phyloP scores from a whole-genome alignment of 2,797 vertebrate genomes.

The Tokudaia muenninki region DNA sequence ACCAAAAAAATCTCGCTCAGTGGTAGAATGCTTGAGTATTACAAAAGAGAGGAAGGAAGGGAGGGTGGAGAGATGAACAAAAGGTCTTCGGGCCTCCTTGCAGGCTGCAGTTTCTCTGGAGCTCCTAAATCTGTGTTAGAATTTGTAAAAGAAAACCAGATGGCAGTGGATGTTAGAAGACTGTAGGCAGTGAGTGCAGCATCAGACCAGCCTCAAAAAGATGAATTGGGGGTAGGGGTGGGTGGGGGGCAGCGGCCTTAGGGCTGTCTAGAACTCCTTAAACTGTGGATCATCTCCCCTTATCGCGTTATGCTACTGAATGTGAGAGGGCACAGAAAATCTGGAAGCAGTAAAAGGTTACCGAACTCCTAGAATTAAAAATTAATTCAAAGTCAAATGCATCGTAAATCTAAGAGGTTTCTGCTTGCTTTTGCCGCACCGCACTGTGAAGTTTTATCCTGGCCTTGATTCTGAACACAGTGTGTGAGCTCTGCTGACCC shows the following conservation, averaged over 20 bases:
- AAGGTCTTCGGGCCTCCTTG: neutral
- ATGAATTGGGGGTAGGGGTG: neutral
- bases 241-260: neutral
- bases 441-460: neutral
- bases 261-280: neutral
- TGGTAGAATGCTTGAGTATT: neutral
- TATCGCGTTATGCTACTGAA: neutral
- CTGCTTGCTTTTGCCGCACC: accelerated
- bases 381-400: neutral
- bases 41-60: neutral
- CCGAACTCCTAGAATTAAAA: neutral
- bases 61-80: neutral
- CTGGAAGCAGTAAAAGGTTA: neutral
- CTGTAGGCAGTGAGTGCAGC: neutral
- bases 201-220: neutral
- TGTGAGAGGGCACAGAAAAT: neutral
- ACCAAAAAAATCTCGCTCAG: neutral
- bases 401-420: neutral
- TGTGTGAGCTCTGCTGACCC: neutral
- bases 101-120: neutral
- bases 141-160: neutral
- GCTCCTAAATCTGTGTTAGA: neutral
- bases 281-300: neutral
- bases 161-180: neutral
- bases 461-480: neutral